Conservation (phyloP, 2,113 vertebrate genomes). For the Melanotaenia duboulayi region DNA sequence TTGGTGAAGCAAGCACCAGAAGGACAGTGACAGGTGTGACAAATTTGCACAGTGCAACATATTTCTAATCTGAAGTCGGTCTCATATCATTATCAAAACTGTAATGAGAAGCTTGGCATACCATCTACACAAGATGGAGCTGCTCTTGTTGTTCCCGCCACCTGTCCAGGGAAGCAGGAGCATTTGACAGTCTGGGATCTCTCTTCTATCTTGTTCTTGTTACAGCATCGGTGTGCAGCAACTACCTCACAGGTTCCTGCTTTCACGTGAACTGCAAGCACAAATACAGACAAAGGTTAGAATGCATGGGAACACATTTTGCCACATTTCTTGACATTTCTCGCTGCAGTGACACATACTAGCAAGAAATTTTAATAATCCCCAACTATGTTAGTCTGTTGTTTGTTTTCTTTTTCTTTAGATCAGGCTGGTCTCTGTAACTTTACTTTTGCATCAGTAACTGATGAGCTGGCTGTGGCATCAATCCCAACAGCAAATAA, state of each 20-base stretch:
- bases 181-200: conserved; percentile 97
- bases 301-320: background rate
- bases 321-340: background rate
- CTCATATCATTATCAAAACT: conserved; percentile 41
- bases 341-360: background rate
- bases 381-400: background rate
- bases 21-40: conserved; percentile 51
- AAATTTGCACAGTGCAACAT: conserved; percentile 6
- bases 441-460: too few species aligned
- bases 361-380: background rate
- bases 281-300: conserved; percentile 31
- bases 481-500: too few species aligned
- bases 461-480: too few species aligned
- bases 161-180: conserved; percentile 96
- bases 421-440: too few species aligned
- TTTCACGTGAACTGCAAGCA: conserved; percentile 87
- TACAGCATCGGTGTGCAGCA: conserved; percentile 96
- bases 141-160: conserved; percentile 93
- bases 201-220: conserved; percentile 96
- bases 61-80: conserved; percentile 38
- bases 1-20: conserved; percentile 19
- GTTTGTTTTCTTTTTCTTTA: background rate
- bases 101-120: conserved; percentile 74
- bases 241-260: conserved; percentile 96
- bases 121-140: conserved; percentile 97